Evolutionary conservation across 2,797 vertebrate species (phyloP).

Genomic region (Fratercula arctica): DNA sequence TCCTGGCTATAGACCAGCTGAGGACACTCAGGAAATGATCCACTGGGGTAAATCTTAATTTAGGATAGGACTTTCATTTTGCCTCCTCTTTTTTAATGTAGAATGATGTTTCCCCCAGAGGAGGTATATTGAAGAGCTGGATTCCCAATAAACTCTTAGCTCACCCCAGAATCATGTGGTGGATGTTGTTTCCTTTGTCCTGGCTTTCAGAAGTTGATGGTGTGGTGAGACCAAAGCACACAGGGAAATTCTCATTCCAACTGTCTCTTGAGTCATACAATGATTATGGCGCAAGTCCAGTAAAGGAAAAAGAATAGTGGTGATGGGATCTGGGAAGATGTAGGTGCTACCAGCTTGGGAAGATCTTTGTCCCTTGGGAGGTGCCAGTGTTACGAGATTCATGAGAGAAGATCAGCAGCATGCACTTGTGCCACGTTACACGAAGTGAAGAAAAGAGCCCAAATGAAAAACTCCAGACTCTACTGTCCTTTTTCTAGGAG

Average conservation of each 20-base stretch:
- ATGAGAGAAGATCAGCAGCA: not conserved
- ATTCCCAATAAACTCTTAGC: not conserved
- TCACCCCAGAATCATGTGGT: not conserved
- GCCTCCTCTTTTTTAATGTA: not conserved
- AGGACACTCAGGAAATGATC: not conserved
- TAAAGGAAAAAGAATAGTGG: not conserved
- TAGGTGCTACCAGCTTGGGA: not conserved
- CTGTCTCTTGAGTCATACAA: not conserved
- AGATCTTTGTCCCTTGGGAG: not conserved
- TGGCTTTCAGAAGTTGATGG: not conserved
- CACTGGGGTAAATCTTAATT: not conserved
- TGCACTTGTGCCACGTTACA: not conserved
- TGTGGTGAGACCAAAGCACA: not conserved
- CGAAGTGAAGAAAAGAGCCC: not conserved
- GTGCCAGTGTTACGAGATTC: not conserved
- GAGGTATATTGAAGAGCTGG: not conserved
- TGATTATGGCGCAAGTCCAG: not conserved
- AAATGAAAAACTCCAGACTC: not conserved
- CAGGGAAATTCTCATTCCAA: not conserved
- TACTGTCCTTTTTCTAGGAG: not conserved
- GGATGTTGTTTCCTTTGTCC: not conserved
- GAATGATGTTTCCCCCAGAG: not conserved
- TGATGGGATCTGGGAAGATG: not conserved
- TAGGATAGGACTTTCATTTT: not conserved
- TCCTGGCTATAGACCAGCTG: fast-evolving